Percentiles rank a stretch among this genome's conserved stretches.
These are phyloP conservation scores for Bovichtus diacanthus DNA, from an alignment of 2,797 vertebrate species.

Conservation along the genomic window DNA sequence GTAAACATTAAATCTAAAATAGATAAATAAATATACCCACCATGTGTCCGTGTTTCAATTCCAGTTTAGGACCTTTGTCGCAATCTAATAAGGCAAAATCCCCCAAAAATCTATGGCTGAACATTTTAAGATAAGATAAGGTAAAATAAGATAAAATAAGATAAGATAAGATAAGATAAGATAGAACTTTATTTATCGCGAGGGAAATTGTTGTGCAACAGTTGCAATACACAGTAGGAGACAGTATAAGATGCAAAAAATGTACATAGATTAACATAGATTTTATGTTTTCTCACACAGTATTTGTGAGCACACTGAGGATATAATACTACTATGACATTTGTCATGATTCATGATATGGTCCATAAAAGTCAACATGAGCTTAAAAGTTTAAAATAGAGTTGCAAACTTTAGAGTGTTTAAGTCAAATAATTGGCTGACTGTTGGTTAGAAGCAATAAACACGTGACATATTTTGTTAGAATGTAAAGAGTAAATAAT, in stretches of 20 bases:
- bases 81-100: background rate
- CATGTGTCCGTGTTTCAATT: background rate
- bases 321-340: background rate
- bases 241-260: too few species aligned
- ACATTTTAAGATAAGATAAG: background rate
- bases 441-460: background rate
- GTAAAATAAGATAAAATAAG: too few species aligned
- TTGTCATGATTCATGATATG: background rate
- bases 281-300: background rate
- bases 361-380: background rate
- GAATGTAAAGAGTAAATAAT: background rate
- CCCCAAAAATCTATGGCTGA: background rate
- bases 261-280: too few species aligned
- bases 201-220: too few species aligned
- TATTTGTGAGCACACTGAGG: background rate
- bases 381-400: background rate
- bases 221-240: too few species aligned
- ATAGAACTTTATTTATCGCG: too few species aligned
- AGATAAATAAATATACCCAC: background rate
- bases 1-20: background rate
- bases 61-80: background rate
- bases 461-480: background rate
- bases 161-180: too few species aligned
- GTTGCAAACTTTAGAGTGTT: background rate
- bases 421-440: background rate